Evolutionary conservation across 2,797 vertebrate species (phyloP), one percentile per base, ranked within the genome.

Genomic region (Zalophus californianus): DNA sequence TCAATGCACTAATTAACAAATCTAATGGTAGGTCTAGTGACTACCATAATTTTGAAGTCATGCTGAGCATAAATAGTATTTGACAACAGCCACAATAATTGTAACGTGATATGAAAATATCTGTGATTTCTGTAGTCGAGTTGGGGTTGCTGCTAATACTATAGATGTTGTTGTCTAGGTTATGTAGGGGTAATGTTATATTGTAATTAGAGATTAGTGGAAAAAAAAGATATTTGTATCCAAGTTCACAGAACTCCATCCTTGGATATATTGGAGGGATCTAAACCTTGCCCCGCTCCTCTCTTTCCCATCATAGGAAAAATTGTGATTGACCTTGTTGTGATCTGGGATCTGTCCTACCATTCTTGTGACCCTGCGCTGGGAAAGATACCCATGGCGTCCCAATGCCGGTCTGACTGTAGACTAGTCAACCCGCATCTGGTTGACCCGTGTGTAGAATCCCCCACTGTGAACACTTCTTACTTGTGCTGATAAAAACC

Each of bases 401-500:
- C 8, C n/a, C 25, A 32, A 29, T 4, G 2, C 32, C 13, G 52
- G 11, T 38, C 41, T 44, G 2, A 29, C 18, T 5, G 0, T 18
- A 58, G 11, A 35, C 16, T 11, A 38, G 23, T 70, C 21, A 35
- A 3, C 29, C 11, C 25, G 56, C 21, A 18, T 75, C 16, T 38
- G 38, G 25, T 44, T 48, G 2, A 38, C 6, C 29, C 13, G 0
- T n/a, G 29, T 20, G 1, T 13, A 52, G 29, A 52, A 20, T 77
- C 48, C 20, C 25, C 23, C 9, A 13, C 16, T 3, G 20, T 38
- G 68, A 12, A 25, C 68, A 52, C 23, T 56, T 86, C 32, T 86
- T 27, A 83, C 13, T 41, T 1, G 0, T 14, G 21, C 52, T 78
- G 23, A 44, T 6, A 35, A 72, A 79, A 32, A 3, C 18, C 32